Evolutionary conservation across 1,140 invertebrate species (phyloP), one percentile per base, ranked within the genome.

Genomic region (Drosophila guanche): DNA sequence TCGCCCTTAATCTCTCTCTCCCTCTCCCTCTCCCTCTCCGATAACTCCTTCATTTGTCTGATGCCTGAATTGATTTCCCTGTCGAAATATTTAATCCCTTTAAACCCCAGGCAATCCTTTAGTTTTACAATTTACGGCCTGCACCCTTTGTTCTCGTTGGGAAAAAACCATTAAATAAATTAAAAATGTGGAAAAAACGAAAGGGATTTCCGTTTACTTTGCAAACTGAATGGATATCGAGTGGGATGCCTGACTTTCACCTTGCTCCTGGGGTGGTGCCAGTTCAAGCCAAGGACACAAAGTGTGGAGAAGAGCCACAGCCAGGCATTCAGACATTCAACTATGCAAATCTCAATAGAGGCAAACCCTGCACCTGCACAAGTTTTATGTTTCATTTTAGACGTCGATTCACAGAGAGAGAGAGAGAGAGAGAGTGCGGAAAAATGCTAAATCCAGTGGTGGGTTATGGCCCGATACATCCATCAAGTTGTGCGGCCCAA

Each of bases 331-430:
- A 23, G 42, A 43, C 56, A 58, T 54, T 54, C 16, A 29, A 37
- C 66, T 69, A 80, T 85, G 72, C 72, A 84, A 84, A 84, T 76
- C 67, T 42, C 41, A 40, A 61, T 47, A 43, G n/a, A 53, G 10
- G 10, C 16, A 33, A 46, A 29, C n/a, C 37, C 50, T 51, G 47
- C 79, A 84, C 58, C 71, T 73, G 72, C 76, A 85, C 25, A 69
- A 59, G 81, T 80, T 80, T 69, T 72, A 80, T 77, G 80, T 62
- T 85, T 73, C 80, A 61, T 68, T 84, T 78, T 60, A 61, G 72
- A 76, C 72, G 61, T 61, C 48, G 65, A 67, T 66, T 78, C 68
- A 50, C 16, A 27, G 27, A 12, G 14, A 56, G 20, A 29, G 23
- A 42, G 27, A 27, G 53, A 16, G 41, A 20, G 12, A 33, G 16